Base-by-base conservation (phyloP, 2,888 invertebrate species). In the Chymomyza amoena region DNA sequence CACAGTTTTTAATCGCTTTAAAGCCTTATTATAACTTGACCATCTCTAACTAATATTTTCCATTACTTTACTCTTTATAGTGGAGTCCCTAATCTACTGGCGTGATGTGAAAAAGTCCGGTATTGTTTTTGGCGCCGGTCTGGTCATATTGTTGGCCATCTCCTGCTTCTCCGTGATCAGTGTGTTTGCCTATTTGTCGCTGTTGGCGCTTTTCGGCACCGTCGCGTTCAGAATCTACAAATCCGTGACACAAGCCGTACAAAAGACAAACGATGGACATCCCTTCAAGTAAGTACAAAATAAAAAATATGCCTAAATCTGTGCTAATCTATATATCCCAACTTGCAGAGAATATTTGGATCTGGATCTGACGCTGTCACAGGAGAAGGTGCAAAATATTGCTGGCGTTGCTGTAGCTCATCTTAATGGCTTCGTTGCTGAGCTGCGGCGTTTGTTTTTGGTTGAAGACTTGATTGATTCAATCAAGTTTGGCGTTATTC, bases 11-110 rank as follows among this genome's bases (percentile, higher is more conserved):
- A 20, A 20, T 20, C 20, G 3, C 1, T 20, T 25, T 25, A 4
- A 25, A 25, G 25, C 25, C 25, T 3, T 25, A 25, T 25, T 25
- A 25, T 25, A 7, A 6, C 6, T 36, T 36, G 6, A 1, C 0
- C 36, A 36, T 52, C 18, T 59, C 39, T 20, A 25, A 64, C 50
- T 56, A 39, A 36, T 59, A 52, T 56, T 54, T 68, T 28, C 13
- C 66, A 78, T 77, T 79, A 77, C 89, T 89, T 89, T 89, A 5
- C 80, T 77, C 18, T 83, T 94, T 94, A 9, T 94, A 97, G 97
- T 97, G 94, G 96, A 97, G 93, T 97, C 97, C 90, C 94, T 99
- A 92, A 96, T 99, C 92, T 99, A 99, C 94, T 99, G 99, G 99
- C 95, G 98, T 83, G 96, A 97, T 93, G 96, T 97, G 85, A 97